Conservation (phyloP, 2,797 vertebrate species). For the Sciurus carolinensis region DNA sequence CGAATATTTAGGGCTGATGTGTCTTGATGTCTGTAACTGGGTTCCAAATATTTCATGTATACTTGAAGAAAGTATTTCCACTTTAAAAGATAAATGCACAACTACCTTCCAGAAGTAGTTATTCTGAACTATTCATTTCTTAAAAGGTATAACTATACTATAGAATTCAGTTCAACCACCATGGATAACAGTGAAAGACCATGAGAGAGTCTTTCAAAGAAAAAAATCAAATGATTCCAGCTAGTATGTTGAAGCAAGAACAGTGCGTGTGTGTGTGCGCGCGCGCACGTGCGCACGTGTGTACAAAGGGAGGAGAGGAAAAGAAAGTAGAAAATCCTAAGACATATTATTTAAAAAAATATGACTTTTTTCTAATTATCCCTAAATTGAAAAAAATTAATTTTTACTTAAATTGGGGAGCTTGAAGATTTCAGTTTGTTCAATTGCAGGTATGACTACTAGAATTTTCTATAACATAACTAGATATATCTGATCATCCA, state of each 20-base stretch:
- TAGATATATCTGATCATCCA: neutral
- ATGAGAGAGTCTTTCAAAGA: neutral
- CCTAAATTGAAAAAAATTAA: slow-evolving; percentile 11
- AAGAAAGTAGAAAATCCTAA: neutral
- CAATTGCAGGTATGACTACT: neutral
- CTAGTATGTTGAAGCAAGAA: neutral
- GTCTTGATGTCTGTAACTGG: neutral
- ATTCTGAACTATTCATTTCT: neutral
- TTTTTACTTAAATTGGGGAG: slow-evolving; percentile 13
- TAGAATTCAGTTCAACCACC: neutral
- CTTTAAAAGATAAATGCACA: slow-evolving; percentile 5
- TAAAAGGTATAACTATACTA: neutral
- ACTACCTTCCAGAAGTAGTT: neutral
- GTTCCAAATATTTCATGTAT: neutral
- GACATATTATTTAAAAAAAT: neutral
- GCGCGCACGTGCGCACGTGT: no score
- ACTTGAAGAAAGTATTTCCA: neutral
- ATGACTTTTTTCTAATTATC: slow-evolving; percentile 21
- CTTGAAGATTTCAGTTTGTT: slow-evolving; percentile 22
- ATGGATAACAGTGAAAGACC: neutral
- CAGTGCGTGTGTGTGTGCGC: no score
- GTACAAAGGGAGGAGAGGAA: neutral
- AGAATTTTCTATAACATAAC: neutral
- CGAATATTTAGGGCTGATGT: neutral
- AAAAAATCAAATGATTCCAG: neutral